These are phyloP conservation scores for Musca vetustissima DNA, from an alignment of 1,140 invertebrate species.

Conservation along the genomic window DNA sequence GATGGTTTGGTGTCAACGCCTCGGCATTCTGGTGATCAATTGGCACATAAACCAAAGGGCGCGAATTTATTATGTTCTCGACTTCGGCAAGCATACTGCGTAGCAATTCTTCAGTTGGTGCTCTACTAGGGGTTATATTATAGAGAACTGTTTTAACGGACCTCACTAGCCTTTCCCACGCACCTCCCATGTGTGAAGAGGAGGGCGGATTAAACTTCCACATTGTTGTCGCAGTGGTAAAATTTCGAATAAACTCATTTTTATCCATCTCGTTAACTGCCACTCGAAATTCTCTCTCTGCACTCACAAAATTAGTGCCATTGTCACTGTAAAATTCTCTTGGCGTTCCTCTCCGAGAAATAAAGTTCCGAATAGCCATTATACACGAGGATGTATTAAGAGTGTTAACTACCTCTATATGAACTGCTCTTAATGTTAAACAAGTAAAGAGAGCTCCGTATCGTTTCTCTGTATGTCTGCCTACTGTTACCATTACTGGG, in stretches of 20 bases:
- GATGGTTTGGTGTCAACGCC: too few species aligned
- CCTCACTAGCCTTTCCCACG: slow-evolving; percentile 37
- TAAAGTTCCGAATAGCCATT: slow-evolving; percentile 12
- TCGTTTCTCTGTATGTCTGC: background rate
- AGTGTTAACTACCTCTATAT: slow-evolving; percentile 2
- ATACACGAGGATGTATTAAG: background rate
- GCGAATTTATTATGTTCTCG: slow-evolving; percentile 8
- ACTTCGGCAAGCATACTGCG: slow-evolving; percentile 1
- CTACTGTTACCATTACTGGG: background rate
- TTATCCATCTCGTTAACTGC: background rate
- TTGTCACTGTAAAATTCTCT: slow-evolving; percentile 10
- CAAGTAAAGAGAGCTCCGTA: slow-evolving; percentile 9
- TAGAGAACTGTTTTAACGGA: slow-evolving; percentile 32
- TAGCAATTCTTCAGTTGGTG: background rate
- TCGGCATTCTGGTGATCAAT: too few species aligned
- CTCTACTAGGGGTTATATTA: background rate
- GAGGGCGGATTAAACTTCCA: slow-evolving; percentile 39
- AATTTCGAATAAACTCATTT: background rate
- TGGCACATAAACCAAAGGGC: background rate
- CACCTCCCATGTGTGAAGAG: slow-evolving; percentile 38
- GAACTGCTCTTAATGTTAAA: slow-evolving; percentile 4
- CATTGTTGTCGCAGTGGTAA: background rate
- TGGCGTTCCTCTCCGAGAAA: slow-evolving; percentile 4
- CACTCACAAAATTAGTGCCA: slow-evolving; percentile 17
- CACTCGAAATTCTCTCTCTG: background rate